Evolutionary conservation across 2,113 vertebrate species (phyloP).

Genomic region (Amia ocellicauda): DNA sequence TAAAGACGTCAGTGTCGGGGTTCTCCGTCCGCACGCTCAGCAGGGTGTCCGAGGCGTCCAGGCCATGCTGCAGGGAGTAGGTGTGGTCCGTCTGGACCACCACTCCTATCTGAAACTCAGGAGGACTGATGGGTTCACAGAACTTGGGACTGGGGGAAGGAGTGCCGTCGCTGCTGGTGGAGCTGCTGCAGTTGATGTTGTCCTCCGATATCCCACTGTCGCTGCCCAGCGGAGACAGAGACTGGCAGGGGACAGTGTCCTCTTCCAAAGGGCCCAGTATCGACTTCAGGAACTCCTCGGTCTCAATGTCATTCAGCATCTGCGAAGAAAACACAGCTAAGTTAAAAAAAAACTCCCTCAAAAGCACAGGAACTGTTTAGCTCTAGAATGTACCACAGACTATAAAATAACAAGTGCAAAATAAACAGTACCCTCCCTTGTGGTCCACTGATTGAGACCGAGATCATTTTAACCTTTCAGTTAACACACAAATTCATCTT

Average conservation of each 20-base stretch:
- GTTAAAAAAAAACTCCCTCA: too few species aligned
- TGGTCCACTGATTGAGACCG: too few species aligned
- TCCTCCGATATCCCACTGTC: constrained; percentile 68
- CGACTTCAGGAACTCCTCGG: constrained; percentile 74
- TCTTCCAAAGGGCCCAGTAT: constrained; percentile 59
- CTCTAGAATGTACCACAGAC: too few species aligned
- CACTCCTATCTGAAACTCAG: constrained; percentile 30
- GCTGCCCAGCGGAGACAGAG: constrained; percentile 53
- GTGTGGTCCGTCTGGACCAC: constrained; percentile 73
- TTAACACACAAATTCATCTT: too few species aligned
- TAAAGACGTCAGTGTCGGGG: constrained; percentile 64
- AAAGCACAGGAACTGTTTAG: too few species aligned
- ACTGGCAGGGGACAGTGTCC: constrained; percentile 26
- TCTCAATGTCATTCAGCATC: constrained; percentile 68
- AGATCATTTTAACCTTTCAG: too few species aligned
- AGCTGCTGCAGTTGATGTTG: constrained; percentile 46
- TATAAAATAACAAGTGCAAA: too few species aligned
- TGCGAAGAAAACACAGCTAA: constrained; percentile 36
- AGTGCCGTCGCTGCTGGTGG: constrained; percentile 46
- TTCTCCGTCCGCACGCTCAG: constrained; percentile 60
- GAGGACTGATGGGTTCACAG: constrained; percentile 43
- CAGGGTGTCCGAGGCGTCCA: constrained; percentile 32
- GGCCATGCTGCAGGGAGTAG: constrained; percentile 66
- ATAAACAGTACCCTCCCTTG: too few species aligned
- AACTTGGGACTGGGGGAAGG: constrained; percentile 48